A percentile compares a stretch with the other conserved stretches of the same genome.
Conservation (phyloP, 2,113 vertebrate genomes). For the Saimiri boliviensis region DNA sequence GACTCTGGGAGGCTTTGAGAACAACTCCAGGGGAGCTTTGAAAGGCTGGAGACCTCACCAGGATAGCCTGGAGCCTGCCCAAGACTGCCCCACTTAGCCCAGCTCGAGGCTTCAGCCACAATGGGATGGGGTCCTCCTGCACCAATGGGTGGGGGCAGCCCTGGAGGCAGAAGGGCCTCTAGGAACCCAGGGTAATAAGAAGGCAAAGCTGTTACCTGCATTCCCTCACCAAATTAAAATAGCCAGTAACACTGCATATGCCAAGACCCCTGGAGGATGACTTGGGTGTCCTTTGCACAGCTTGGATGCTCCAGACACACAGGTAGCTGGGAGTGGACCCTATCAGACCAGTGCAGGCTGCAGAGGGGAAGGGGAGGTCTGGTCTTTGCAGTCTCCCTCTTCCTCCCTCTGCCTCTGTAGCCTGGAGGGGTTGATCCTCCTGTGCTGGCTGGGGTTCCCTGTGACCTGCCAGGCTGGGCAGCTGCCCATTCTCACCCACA, state of each 20-base stretch:
- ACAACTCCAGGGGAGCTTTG: not conserved
- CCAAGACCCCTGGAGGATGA: not conserved
- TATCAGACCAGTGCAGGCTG: not conserved
- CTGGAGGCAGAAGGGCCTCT: not conserved
- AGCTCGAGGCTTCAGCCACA: not conserved
- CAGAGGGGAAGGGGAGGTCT: not conserved
- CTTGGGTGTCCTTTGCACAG: not conserved
- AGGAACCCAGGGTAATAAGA: not conserved
- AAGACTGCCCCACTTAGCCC: not conserved
- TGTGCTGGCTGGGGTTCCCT: not conserved
- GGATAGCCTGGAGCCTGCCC: not conserved
- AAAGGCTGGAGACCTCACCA: not conserved
- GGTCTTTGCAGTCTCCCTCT: not conserved
- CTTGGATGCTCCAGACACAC: not conserved
- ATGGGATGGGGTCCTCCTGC: not conserved
- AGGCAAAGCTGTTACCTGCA: not conserved
- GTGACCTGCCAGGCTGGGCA: not conserved
- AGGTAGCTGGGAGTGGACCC: not conserved
- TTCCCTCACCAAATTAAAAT: not conserved
- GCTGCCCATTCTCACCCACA: not conserved
- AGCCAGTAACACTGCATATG: not conserved
- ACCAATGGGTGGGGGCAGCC: not conserved
- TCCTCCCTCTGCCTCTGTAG: not conserved
- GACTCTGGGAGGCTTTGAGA: slow-evolving; percentile 41
- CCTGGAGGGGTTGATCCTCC: not conserved